Evolutionary conservation across 2,888 invertebrate species (phyloP).

Genomic region (Hemaris fuciformis): DNA sequence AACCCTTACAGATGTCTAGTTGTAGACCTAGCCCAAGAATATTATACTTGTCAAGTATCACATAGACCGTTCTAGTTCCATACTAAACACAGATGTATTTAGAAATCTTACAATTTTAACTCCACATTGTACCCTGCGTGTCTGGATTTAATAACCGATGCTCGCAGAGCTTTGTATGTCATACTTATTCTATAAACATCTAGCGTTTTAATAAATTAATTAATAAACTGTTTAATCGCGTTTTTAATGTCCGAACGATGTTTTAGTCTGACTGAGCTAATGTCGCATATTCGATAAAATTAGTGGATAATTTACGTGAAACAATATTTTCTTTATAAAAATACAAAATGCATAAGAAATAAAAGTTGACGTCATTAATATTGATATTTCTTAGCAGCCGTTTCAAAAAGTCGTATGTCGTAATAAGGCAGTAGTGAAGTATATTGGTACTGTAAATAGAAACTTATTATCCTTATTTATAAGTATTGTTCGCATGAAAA

Average conservation of each 20-base stretch:
- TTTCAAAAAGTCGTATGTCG: too few species aligned
- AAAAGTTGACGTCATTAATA: too few species aligned
- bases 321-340: not conserved
- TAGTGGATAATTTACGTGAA: not conserved
- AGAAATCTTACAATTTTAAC: not conserved
- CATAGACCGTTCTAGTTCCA: not conserved
- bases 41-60: too few species aligned
- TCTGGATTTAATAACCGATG: not conserved
- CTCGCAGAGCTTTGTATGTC: not conserved
- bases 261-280: too few species aligned
- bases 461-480: too few species aligned
- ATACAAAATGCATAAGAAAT: not conserved
- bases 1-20: too few species aligned
- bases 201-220: conserved; percentile 8
- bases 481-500: too few species aligned
- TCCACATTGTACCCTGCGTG: not conserved
- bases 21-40: too few species aligned
- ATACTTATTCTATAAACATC: not conserved
- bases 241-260: not conserved
- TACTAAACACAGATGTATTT: not conserved
- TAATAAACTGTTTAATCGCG: not conserved
- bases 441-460: too few species aligned
- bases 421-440: too few species aligned
- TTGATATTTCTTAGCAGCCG: too few species aligned
- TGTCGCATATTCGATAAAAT: not conserved